phyloP scores from a whole-genome alignment of 2,888 invertebrate species.

The Criorhina ranunculi region DNA sequence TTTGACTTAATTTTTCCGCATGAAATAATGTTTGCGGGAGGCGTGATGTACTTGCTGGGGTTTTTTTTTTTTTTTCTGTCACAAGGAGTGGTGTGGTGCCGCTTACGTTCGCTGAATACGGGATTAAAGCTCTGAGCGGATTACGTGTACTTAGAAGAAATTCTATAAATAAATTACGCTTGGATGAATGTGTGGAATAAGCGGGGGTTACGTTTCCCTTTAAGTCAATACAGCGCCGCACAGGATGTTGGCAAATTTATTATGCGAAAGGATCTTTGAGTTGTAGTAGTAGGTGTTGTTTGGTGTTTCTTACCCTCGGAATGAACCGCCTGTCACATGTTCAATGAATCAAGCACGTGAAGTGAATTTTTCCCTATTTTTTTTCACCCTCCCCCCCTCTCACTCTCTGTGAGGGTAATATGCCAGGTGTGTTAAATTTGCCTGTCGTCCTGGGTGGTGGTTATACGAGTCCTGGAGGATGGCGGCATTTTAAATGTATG shows the following conservation, averaged over 20 bases:
- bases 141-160: slow-evolving; percentile 42
- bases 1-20: slow-evolving; percentile 72
- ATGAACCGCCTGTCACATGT: slow-evolving; percentile 39
- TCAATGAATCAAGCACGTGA: slow-evolving; percentile 65
- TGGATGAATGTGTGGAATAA: slow-evolving; percentile 17
- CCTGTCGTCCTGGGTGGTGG: slow-evolving; percentile 23
- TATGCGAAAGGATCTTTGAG: slow-evolving; percentile 64
- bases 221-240: slow-evolving; percentile 25
- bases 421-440: slow-evolving; percentile 59
- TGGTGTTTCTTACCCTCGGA: slow-evolving; percentile 5
- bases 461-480: slow-evolving; percentile 36
- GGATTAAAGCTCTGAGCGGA: slow-evolving; percentile 34
- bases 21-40: slow-evolving; percentile 52
- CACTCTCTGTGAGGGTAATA: not conserved
- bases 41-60: slow-evolving; percentile 40
- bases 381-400: not conserved
- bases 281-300: slow-evolving; percentile 33
- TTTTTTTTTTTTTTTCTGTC: not conserved
- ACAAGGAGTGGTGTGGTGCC: not conserved
- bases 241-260: slow-evolving; percentile 67
- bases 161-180: slow-evolving; percentile 69
- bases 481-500: slow-evolving; percentile 67
- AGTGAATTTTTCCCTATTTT: slow-evolving; percentile 40
- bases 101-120: slow-evolving; percentile 22
- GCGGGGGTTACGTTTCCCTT: not conserved